These are phyloP conservation scores for Podilymbus podiceps DNA, from an alignment of 2,113 vertebrate species.

Conservation along the genomic window DNA sequence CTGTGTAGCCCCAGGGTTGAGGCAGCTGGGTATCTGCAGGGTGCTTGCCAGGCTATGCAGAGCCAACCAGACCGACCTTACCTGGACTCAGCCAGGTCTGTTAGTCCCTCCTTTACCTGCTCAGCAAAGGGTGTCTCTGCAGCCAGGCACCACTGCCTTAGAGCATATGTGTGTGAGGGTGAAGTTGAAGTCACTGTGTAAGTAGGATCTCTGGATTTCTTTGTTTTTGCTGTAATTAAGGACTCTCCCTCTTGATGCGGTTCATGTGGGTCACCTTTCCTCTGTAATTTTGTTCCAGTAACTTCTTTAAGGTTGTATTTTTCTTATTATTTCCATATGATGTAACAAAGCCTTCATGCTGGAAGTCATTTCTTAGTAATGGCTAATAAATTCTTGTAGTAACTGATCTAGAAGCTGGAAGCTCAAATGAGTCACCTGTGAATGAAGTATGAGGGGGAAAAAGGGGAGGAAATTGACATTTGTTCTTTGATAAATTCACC, in stretches of 20 bases:
- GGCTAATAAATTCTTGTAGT: neutral
- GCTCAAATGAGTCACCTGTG: neutral
- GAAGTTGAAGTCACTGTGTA: neutral
- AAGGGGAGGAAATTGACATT: neutral
- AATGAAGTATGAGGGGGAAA: neutral
- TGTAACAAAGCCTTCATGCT: neutral
- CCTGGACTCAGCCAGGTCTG: neutral
- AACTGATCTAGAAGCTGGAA: neutral
- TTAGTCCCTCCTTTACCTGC: neutral
- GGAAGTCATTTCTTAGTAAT: neutral
- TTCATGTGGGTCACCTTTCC: neutral
- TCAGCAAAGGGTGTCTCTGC: neutral
- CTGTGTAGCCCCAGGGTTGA: rapidly evolving
- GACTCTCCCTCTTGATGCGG: neutral
- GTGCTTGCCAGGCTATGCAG: neutral
- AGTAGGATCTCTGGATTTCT: neutral
- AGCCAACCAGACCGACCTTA: neutral
- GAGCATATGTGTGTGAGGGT: neutral
- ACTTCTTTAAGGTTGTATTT: neutral
- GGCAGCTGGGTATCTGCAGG: rapidly evolving
- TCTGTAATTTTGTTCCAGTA: neutral
- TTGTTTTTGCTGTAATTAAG: neutral
- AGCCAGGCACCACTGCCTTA: neutral
- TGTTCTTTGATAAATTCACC: neutral
- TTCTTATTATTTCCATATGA: neutral